Conservation (phyloP, 2,888 invertebrate genomes). For the Pedicia rivosa region DNA sequence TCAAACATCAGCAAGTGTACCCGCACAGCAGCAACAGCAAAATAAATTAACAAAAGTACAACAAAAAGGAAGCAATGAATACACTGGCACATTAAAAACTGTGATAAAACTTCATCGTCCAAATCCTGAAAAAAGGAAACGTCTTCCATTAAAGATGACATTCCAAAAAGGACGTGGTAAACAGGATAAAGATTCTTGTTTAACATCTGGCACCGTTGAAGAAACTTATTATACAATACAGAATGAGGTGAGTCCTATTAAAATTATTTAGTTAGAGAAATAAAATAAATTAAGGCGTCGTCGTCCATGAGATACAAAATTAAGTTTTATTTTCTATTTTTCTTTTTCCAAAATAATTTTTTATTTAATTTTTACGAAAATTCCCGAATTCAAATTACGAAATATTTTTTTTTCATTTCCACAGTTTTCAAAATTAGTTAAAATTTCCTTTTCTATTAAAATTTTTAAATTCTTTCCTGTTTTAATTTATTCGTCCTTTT, state of each 20-base stretch:
- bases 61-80: constrained; percentile 29
- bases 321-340: background rate
- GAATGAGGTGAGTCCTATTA: constrained; percentile 41
- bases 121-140: constrained; percentile 15
- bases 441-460: too few species aligned
- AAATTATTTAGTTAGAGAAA: too few species aligned
- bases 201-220: constrained; percentile 20
- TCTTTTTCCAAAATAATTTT: constrained; percentile 1
- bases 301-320: too few species aligned
- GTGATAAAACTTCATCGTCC: constrained; percentile 60
- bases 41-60: constrained; percentile 4
- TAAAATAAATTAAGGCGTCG: too few species aligned
- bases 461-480: too few species aligned
- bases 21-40: too few species aligned
- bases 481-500: too few species aligned
- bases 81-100: constrained; percentile 69
- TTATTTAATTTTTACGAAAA: too few species aligned
- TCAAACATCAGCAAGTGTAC: constrained; percentile 8
- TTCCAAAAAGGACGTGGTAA: constrained; percentile 53
- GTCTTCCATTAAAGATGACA: constrained; percentile 62
- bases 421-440: too few species aligned
- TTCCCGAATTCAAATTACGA: too few species aligned
- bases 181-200: constrained; percentile 30
- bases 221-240: constrained; percentile 52
- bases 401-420: too few species aligned